Base-by-base conservation (phyloP, 2,113 vertebrate genomes). In the Notothenia rossii region DNA sequence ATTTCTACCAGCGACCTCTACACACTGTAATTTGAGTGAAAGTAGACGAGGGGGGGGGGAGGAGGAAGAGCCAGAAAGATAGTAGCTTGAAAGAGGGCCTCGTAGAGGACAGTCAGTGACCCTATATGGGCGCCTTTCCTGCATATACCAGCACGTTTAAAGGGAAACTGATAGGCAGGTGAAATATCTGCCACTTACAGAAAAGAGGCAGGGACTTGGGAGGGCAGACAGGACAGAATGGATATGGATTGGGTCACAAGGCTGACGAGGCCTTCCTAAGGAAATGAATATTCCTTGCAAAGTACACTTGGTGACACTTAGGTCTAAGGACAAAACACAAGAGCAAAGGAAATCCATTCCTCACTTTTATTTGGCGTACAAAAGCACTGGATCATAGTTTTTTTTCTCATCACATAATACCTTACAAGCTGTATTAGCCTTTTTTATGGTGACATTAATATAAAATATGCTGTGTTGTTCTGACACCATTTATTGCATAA, bases 211-310 rank as follows among this genome's bases (percentile, higher is more conserved):
- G 86, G 64, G 89, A 91, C 85, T 54, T 77, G 82, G 80, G 89
- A 94, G 93, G 90, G 87, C 91, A 93, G 90, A 90, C 92, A 88
- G 92, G 91, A 92, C 91, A 91, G 86, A 89, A 90, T 89, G 90
- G 94, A 95, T 95, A 95, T 95, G 93, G 94, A 95, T 95, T 94
- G 91, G 93, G 88, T 94, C 93, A 86, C 93, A 94, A 80, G 92
- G 93, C 94, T 94, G 94, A 94, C 92, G 77, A 92, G 92, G 93
- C 87, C 90, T 90, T 86, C 89, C 91, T 92, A 92, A 93, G 93
- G 94, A 94, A 94, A 94, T 94, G 92, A 94, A 94, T 94, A 93
- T 92, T 92, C 91, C 92, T 94, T 94, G 86, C 79, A 93, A 92
- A 94, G 92, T 93, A 91, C 91, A 93, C 92, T 91, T 90, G 87